Evolutionary conservation across 35 echinoderm and acorn worm species (phyloP), one percentile per base, ranked within the genome.

Genomic region (Anneissia japonica): DNA sequence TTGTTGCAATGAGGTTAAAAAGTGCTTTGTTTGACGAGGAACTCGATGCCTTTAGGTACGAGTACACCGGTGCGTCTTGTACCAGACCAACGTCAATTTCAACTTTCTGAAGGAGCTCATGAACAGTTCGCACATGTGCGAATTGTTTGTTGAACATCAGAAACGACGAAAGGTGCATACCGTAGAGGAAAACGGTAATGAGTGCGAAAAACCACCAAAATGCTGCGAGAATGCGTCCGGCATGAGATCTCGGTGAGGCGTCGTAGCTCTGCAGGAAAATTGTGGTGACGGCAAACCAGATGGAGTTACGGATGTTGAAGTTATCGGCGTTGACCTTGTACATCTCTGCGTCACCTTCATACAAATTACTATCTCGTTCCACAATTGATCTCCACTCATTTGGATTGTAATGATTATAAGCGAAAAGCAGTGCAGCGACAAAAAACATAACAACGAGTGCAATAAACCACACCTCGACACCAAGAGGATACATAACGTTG

Each of bases 381-480:
- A 92, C 89, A 23, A 91, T 72, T 16, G 93, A 85, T 31, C 90
- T 80, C 96, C 96, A 99, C 87, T 99, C 96, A 36, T 91, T 94
- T 3, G 96, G 96, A 82, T 93, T 92, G 36, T 94, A 87, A 35
- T 91, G 87, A 84, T 91, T 94, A 80, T 91, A 94, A 43, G 94
- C 77, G 31, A 83, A 93, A 76, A 99, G 43, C 0, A 99, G 86
- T 3, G 78, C 55, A 39, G 87, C 91, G 33, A 94, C 87, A 41
- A 93, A 83, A 74, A 93, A 82, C 82, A 94, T 94, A 51, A 81
- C 86, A 79, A 94, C 79, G 26, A 99, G 79, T 73, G 91, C 94
- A 79, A 93, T 79, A 38, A 94, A 91, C 96, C 96, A 99, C 6
- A 99, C 96, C 34, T 93, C 96, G 36, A 94, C 91, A 4, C 91